Base-by-base conservation (phyloP, 2,113 vertebrate genomes). In the Piprites chloris region DNA sequence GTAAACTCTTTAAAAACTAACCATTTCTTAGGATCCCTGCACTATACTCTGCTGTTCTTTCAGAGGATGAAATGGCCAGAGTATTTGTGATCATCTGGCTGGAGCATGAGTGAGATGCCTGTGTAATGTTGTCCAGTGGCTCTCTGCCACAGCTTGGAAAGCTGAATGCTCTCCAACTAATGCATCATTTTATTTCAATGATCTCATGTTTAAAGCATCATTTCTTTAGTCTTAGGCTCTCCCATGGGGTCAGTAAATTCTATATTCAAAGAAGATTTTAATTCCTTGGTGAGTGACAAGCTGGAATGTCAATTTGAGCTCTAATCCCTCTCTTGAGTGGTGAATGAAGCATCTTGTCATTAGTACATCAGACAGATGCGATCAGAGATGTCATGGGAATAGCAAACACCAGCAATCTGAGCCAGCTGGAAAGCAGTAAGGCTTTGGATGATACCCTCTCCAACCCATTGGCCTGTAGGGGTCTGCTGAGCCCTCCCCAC, bases 211-310 rank as follows among this genome's bases (percentile, higher is more conserved):
- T 95, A 93, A 96, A 95, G 77, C 59, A 90, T 77, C 22, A 56
- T 93, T 96, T 94, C 67, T 63, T 80, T 35, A 86, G 50, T 66
- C 68, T 77, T 50, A 52, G 67, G 39, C 63, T 90, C 47, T 91
- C 93, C 63, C 44, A 0, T 0, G 2, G 81, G 89, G 41, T 89
- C 91, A 93, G 93, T 93, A 96, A 97, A 88, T 93, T 94, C 85
- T 47, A 59, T 27, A 73, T 83, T 93, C 93, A 95, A 97, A 97
- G 79, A 93, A 90, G 84, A 91, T 93, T 96, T 94, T 94, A 97
- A 96, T 94, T 95, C 89, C 85, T 89, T 87, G 59, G 46, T 95
- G 93, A 97, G 71, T 96, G 93, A 96, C 95, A 88, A 90, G 93
- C 33, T 77, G 76, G 90, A 90, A 92, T 93, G 91, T 90, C 0